Conservation (phyloP, 23 tunicate genomes). For the Corella eumyota region DNA sequence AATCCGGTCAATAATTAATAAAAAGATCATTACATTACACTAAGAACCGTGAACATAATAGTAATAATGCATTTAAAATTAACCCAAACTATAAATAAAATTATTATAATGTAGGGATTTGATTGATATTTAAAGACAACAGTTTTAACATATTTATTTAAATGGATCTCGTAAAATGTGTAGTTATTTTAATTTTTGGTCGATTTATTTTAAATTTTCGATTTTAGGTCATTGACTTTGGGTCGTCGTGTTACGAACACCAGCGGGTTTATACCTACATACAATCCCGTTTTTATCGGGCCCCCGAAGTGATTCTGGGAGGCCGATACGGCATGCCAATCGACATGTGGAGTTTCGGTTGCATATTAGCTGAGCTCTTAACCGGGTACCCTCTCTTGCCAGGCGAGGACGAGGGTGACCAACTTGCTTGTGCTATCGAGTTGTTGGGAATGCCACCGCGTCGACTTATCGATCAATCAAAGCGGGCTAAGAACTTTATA, state of each 20-base stretch:
- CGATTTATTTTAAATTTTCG: not conserved
- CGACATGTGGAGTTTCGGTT: slow-evolving; percentile 99
- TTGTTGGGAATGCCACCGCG: slow-evolving; percentile 97
- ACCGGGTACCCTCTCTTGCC: slow-evolving; percentile 97
- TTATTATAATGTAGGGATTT: not conserved
- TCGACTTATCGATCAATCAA: slow-evolving; percentile 69
- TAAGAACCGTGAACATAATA: too few relatives aligned
- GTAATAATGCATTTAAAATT: not conserved
- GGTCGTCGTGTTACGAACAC: slow-evolving; percentile 98
- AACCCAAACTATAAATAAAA: not conserved
- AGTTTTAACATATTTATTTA: not conserved
- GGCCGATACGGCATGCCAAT: slow-evolving; percentile 90
- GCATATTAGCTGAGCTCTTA: slow-evolving; percentile 94
- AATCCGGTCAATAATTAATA: too few relatives aligned
- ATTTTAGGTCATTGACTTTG: slow-evolving; percentile 96
- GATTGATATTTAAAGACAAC: not conserved
- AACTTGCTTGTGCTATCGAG: slow-evolving; percentile 95
- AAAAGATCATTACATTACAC: too few relatives aligned
- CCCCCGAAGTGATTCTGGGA: slow-evolving; percentile 96
- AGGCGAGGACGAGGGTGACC: slow-evolving; percentile 99
- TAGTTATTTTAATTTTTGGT: too few relatives aligned
- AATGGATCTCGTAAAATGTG: not conserved
- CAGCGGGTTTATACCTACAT: slow-evolving; percentile 96
- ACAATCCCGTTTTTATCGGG: slow-evolving; percentile 96
- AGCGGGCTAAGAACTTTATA: slow-evolving; percentile 92